Base-by-base conservation (phyloP, 2,113 vertebrate genomes). In the Hiodon alosoides region DNA sequence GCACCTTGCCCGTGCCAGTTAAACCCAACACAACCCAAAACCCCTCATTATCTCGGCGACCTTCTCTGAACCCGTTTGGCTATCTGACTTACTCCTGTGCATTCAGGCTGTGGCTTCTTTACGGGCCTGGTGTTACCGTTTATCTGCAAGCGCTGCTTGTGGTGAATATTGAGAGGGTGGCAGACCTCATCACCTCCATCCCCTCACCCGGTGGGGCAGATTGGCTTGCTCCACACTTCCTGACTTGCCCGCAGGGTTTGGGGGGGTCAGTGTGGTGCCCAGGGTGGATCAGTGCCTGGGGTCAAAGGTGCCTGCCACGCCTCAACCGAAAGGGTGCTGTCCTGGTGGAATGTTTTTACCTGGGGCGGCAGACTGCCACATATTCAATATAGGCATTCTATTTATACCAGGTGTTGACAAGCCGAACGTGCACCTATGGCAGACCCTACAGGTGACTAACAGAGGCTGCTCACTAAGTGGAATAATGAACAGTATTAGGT, bases 401-500 rank as follows among this genome's bases (percentile, higher is more conserved):
- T 70, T 70, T 31, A 31, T 70, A 57, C 68, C 52, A n/a, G 88
- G 91, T 88, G 91, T 94, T 93, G 94, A 92, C 93, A 91, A 90
- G 90, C 91, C 90, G 90, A 91, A 91, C 85, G 83, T 86, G 64
- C 89, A 75, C 90, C 90, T 88, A 88, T 87, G 89, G 87, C 89
- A 91, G 73, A 3, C 92, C 91, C 92, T 92, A 95, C 93, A 95
- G 94, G 94, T 95, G 95, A 94, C 95, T 96, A 96, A 95, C 94
- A 94, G 94, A 93, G 93, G 92, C 72, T 96, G 95, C 91, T 99
- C 96, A 98, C 92, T 94, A 95, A 95, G 95, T 98, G 96, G 97
- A 99, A 98, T 98, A 99, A 99, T 98, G 94, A 98, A 93, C 92
- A 93, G 93, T 94, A 95, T 95, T 94, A 97, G 95, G 93, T 97